Evolutionary conservation across 2,797 vertebrate species (phyloP).

Genomic region (Euthynnus affinis): DNA sequence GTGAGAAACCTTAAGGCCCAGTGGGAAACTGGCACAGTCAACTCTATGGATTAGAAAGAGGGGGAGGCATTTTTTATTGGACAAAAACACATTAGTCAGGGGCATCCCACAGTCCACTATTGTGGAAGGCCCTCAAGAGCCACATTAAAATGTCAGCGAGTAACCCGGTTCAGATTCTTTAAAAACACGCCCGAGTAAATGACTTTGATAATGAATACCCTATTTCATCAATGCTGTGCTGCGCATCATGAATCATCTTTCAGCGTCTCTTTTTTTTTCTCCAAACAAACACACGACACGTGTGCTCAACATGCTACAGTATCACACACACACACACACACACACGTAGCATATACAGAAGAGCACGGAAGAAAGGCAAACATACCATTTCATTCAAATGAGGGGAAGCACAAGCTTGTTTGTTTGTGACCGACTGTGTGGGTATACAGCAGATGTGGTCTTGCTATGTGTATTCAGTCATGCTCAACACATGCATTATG

Average conservation of each 20-base stretch:
- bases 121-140: slow-evolving; percentile 43
- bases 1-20: slow-evolving; percentile 42
- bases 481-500: slow-evolving; percentile 68
- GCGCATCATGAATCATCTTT: slow-evolving; percentile 20
- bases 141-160: slow-evolving; percentile 55
- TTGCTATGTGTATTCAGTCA: slow-evolving; percentile 58
- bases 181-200: slow-evolving; percentile 45
- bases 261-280: not conserved
- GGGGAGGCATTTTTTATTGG: slow-evolving; percentile 45
- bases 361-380: slow-evolving; percentile 14
- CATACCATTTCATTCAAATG: slow-evolving; percentile 53
- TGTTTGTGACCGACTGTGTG: slow-evolving; percentile 52
- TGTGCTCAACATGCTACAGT: not conserved
- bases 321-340: slow-evolving; percentile 3
- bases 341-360: slow-evolving; percentile 21
- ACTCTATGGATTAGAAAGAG: slow-evolving; percentile 39
- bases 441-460: slow-evolving; percentile 37
- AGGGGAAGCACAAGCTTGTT: slow-evolving; percentile 36
- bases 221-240: slow-evolving; percentile 9
- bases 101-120: slow-evolving; percentile 40
- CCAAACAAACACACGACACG: not conserved
- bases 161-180: slow-evolving; percentile 45
- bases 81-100: slow-evolving; percentile 57
- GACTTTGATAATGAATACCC: slow-evolving; percentile 48
- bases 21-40: slow-evolving; percentile 42